These are phyloP conservation scores for Monarcha castaneiventris DNA, from an alignment of 2,113 vertebrate species.

Conservation along the genomic window DNA sequence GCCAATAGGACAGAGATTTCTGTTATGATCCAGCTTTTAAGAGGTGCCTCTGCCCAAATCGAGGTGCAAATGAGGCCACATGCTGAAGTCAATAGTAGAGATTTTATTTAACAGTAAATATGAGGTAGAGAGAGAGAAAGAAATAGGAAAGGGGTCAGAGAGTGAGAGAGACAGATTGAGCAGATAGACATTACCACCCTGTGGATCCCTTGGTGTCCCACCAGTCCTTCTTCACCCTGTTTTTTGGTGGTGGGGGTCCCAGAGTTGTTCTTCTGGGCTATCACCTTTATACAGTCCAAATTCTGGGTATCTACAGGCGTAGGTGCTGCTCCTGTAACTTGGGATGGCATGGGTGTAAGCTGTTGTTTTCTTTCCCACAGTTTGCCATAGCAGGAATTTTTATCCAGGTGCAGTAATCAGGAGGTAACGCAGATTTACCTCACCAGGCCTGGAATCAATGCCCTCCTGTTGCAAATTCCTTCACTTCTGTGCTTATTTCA, in stretches of 20 bases:
- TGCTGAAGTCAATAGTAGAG: not conserved
- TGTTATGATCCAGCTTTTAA: not conserved
- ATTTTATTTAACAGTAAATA: not conserved
- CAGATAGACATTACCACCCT: not conserved
- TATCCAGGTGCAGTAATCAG: not conserved
- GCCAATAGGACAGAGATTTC: not conserved
- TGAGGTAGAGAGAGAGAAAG: not conserved
- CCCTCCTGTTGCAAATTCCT: not conserved
- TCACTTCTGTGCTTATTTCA: not conserved
- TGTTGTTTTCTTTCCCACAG: not conserved
- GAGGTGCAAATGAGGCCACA: not conserved
- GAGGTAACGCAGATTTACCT: not conserved
- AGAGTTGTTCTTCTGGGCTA: not conserved
- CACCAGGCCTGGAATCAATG: not conserved
- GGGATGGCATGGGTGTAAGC: not conserved
- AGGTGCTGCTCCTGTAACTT: not conserved
- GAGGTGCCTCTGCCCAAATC: not conserved
- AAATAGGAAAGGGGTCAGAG: not conserved
- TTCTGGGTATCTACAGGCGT: fast-evolving
- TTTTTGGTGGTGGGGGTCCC: not conserved
- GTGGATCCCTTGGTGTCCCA: fast-evolving
- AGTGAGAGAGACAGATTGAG: not conserved
- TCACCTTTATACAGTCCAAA: not conserved
- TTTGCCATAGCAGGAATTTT: not conserved
- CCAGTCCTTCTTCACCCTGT: not conserved